These are phyloP conservation scores for Uropetala carovei DNA, from an alignment of 2,888 invertebrate species.

Conservation along the genomic window DNA sequence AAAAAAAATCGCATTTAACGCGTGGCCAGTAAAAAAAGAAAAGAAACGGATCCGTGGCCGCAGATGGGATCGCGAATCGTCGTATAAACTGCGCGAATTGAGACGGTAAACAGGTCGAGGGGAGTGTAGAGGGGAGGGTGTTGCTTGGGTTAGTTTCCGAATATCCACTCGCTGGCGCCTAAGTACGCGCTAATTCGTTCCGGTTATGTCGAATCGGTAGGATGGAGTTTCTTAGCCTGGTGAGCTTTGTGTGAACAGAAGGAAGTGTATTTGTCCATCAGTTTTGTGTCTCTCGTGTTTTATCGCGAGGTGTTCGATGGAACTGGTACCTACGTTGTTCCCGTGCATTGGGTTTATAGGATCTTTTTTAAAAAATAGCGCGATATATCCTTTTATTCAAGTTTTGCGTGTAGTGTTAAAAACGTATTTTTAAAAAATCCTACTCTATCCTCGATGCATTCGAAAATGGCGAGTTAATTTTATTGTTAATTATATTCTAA, in stretches of 20 bases:
- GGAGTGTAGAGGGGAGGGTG: too few species aligned
- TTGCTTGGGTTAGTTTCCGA: not conserved
- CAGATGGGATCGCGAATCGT: not conserved
- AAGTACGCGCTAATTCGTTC: not conserved
- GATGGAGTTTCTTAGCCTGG: not conserved
- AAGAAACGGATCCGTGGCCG: not conserved
- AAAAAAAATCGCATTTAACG: not conserved
- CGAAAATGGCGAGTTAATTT: too few species aligned
- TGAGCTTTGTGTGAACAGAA: not conserved
- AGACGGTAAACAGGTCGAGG: too few species aligned
- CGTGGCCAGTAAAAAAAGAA: not conserved
- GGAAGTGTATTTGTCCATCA: not conserved
- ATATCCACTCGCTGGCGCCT: not conserved
- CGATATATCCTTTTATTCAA: too few species aligned
- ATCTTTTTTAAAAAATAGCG: too few species aligned
- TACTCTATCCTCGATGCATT: too few species aligned
- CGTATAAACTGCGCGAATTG: not conserved
- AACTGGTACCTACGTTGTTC: not conserved
- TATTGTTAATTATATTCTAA: too few species aligned
- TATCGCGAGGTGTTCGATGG: not conserved
- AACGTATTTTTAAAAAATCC: too few species aligned
- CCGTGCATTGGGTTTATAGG: not conserved
- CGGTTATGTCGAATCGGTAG: not conserved
- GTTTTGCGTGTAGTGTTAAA: too few species aligned
- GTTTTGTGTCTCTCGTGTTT: not conserved